These are phyloP conservation scores for Branchinecta lynchi DNA, from an alignment of 1,140 invertebrate genomes.

Conservation along the genomic window DNA sequence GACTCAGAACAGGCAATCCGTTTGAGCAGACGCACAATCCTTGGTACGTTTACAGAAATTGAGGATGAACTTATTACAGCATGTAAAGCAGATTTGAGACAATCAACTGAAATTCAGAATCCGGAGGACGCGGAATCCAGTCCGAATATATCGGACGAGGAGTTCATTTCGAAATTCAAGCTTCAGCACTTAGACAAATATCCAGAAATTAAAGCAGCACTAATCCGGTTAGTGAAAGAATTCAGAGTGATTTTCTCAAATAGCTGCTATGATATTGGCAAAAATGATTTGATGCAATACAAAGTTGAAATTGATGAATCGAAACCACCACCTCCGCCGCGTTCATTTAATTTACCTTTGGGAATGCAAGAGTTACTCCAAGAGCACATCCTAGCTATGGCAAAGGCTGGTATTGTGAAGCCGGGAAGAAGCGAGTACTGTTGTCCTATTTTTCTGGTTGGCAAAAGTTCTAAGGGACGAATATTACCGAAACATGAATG, in stretches of 20 bases:
- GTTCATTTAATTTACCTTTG: background rate
- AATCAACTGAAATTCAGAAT: too few species aligned
- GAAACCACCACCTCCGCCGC: background rate
- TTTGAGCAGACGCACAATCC: background rate
- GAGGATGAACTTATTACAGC: background rate
- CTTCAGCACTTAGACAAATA: background rate
- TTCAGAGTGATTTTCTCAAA: background rate
- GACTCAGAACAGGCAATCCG: background rate
- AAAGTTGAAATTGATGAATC: background rate
- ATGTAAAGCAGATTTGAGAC: background rate
- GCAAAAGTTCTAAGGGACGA: background rate
- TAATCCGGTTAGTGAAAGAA: background rate
- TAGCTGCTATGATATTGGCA: background rate
- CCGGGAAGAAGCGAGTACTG: background rate
- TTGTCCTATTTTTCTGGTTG: background rate
- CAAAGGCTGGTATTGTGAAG: background rate
- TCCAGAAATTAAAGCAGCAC: background rate
- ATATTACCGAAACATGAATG: background rate
- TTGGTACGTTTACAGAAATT: background rate
- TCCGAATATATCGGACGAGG: background rate
- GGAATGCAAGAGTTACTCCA: background rate
- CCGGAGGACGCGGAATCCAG: too few species aligned
- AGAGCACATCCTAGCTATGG: conserved; percentile 1
- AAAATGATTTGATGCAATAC: background rate
- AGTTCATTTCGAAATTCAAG: background rate